These are phyloP conservation scores for Momotus momota DNA, from an alignment of 2,797 vertebrate genomes.

Conservation along the genomic window DNA sequence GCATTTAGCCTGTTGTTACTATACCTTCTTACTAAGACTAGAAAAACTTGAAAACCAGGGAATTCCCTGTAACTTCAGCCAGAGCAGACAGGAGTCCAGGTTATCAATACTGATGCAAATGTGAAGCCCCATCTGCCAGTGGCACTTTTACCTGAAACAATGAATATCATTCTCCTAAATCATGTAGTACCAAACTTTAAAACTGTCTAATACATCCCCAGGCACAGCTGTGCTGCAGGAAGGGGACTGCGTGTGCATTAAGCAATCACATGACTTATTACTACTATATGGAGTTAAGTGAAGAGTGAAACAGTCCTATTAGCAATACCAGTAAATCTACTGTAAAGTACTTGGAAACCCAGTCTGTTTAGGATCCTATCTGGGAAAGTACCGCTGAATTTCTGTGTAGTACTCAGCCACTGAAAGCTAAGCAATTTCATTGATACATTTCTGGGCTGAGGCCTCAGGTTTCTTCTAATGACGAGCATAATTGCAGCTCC, in stretches of 20 bases:
- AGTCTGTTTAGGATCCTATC: neutral
- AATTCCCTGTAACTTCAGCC: neutral
- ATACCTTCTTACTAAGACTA: neutral
- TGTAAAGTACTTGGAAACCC: neutral
- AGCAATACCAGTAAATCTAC: neutral
- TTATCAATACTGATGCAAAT: neutral
- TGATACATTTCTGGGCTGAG: neutral
- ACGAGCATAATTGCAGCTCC: constrained; percentile 12
- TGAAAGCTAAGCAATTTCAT: constrained; percentile 14
- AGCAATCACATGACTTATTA: neutral
- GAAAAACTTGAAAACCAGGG: neutral
- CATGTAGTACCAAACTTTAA: neutral
- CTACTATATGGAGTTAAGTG: neutral
- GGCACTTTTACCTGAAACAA: neutral
- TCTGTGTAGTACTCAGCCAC: neutral
- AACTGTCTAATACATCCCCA: neutral
- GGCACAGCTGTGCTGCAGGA: neutral
- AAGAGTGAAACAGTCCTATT: neutral
- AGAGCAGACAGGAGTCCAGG: neutral
- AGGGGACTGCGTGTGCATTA: neutral
- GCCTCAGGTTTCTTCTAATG: neutral
- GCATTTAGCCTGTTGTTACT: neutral
- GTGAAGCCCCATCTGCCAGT: neutral
- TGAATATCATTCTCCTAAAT: neutral
- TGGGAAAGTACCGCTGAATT: neutral